Evolutionary conservation across 2,113 vertebrate genomes (phyloP).

Genomic region (Acrocephalus kingi): DNA sequence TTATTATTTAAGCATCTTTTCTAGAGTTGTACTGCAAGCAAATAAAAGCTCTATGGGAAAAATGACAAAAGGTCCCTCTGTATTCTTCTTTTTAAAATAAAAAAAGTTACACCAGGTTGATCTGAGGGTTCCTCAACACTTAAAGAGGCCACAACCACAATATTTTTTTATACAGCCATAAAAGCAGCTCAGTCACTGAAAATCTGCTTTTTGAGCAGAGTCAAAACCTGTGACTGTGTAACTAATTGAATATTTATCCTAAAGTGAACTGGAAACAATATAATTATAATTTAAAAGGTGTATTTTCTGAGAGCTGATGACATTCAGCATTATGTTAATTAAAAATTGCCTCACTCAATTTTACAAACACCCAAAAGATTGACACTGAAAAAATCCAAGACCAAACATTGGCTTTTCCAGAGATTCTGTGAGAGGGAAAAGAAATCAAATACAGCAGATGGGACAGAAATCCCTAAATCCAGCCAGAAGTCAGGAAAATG

Average conservation of each 20-base stretch:
- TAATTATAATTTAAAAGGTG: background rate
- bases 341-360: background rate
- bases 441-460: background rate
- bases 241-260: background rate
- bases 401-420: background rate
- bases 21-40: background rate
- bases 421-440: background rate
- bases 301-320: background rate
- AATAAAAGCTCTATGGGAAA: background rate
- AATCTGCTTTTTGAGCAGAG: background rate
- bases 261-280: background rate
- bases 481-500: slow-evolving; percentile 40
- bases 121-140: background rate
- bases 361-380: background rate
- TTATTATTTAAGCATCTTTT: background rate
- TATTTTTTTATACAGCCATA: background rate
- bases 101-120: background rate
- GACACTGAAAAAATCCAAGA: background rate
- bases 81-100: background rate
- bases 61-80: background rate
- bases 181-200: background rate
- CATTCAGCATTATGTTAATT: background rate
- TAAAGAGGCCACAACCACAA: background rate
- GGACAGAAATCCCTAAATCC: slow-evolving; percentile 20
- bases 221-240: background rate